These are phyloP conservation scores for Heliconius nattereri DNA, from an alignment of 1,140 invertebrate species.

Conservation along the genomic window DNA sequence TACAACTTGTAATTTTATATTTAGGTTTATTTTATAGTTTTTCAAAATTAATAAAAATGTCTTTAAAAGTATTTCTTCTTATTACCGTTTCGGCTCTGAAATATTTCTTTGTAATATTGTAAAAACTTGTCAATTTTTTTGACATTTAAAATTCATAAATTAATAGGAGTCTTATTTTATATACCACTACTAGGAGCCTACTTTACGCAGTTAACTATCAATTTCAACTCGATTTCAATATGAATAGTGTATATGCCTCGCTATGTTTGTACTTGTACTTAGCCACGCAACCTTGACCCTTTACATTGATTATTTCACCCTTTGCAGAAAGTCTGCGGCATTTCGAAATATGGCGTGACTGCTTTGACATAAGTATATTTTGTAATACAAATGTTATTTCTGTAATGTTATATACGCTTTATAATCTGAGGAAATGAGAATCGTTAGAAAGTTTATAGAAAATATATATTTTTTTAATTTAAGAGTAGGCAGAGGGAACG, in stretches of 20 bases:
- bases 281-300: conserved; percentile 36
- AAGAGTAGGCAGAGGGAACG: no score
- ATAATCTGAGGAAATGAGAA: not conserved
- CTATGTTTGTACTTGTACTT: conserved; percentile 1
- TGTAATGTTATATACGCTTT: no score
- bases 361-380: conserved; percentile 9
- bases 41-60: no score
- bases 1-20: no score
- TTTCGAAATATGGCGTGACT: conserved; percentile 22
- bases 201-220: not conserved
- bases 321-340: conserved; percentile 33
- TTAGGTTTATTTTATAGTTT: no score
- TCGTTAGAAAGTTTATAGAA: not conserved
- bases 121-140: no score
- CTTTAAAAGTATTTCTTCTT: no score
- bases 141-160: no score
- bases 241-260: not conserved
- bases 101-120: no score
- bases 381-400: conserved; percentile 25
- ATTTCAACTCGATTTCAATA: not conserved
- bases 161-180: no score
- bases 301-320: conserved; percentile 36
- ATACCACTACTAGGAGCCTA: not conserved
- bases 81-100: no score
- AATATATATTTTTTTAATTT: no score